Evolutionary conservation across 2,888 invertebrate genomes (phyloP), one percentile per base, ranked within the genome.

Genomic region (Hermaeophaga mercurialis): DNA sequence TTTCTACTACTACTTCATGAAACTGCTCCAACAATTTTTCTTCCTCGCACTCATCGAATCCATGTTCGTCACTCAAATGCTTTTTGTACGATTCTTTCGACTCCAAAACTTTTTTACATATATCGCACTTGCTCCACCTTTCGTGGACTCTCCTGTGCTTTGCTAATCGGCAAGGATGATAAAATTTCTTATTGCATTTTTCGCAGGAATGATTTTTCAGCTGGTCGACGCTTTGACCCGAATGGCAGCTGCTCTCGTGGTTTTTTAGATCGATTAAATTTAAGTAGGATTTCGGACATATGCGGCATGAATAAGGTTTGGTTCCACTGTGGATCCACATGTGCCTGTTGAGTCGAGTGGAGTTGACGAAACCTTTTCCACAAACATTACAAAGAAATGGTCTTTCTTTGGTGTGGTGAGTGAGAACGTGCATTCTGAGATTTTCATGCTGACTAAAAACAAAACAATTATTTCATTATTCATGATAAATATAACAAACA

Each of bases 121-220:
- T 65, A 3, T 58, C 66, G 55, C 75, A 75, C 24, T 62, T 63
- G 14, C 33, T 33, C 50, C 61, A 69, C 1, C 69, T 66, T 17
- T 71, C 72, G 58, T 83, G 83, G 0, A 73, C 72, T 46, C 76
- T 73, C 64, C 80, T 66, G 68, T 83, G 83, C 65, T 78, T 81
- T 1, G 77, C 63, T 46, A 81, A 77, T 41, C 79, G 78, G 54
- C 81, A 81, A 0, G 69, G 71, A 59, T 75, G 73, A 48, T 69
- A 72, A 52, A 75, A 76, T 48, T 70, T 62, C 70, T 71, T 70
- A 36, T 71, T 65, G 56, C 76, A 76, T 14, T 65, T 52, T 28
- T 62, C 59, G 60, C 76, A 76, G 3, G 64, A 68, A 50, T 73
- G 71, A 1, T 73, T 72, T 54, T 73, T 75, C 19, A 71, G 69